These are phyloP conservation scores for Grammomys dolichurus DNA, from an alignment of 2,113 vertebrate genomes.

Conservation along the genomic window DNA sequence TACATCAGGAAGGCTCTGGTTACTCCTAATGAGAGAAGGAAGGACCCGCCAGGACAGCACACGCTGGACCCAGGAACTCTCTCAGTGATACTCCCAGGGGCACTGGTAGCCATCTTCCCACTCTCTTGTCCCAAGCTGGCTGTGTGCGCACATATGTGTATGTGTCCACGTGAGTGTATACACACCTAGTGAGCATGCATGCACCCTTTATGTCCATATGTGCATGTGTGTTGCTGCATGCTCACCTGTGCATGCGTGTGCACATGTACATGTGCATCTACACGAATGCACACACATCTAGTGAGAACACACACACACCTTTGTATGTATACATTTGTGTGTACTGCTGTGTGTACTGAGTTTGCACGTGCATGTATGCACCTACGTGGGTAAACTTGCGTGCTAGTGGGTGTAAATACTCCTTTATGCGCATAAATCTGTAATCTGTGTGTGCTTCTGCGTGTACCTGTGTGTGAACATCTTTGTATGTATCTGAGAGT, in stretches of 20 bases:
- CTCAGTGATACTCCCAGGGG: neutral
- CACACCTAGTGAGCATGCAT: neutral
- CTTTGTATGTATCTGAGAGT: neutral
- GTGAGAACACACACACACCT: too few relatives aligned
- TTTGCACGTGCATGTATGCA: too few relatives aligned
- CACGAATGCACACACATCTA: too few relatives aligned
- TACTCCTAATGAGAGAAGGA: neutral
- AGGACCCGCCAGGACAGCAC: neutral
- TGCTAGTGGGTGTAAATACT: accelerated
- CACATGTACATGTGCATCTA: neutral
- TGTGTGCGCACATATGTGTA: accelerated
- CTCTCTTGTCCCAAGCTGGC: neutral
- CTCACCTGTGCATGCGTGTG: neutral
- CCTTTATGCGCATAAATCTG: neutral
- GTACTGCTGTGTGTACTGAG: neutral
- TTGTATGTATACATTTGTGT: neutral
- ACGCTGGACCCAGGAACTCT: neutral
- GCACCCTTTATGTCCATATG: neutral
- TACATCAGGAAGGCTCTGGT: too few relatives aligned
- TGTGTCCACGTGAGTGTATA: neutral
- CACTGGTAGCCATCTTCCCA: neutral
- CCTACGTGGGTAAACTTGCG: neutral
- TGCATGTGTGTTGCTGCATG: neutral
- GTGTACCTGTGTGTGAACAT: accelerated
- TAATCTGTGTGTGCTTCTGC: neutral